These are phyloP conservation scores for Goniozus legneri DNA, from an alignment of 1,140 invertebrate species.

Conservation along the genomic window DNA sequence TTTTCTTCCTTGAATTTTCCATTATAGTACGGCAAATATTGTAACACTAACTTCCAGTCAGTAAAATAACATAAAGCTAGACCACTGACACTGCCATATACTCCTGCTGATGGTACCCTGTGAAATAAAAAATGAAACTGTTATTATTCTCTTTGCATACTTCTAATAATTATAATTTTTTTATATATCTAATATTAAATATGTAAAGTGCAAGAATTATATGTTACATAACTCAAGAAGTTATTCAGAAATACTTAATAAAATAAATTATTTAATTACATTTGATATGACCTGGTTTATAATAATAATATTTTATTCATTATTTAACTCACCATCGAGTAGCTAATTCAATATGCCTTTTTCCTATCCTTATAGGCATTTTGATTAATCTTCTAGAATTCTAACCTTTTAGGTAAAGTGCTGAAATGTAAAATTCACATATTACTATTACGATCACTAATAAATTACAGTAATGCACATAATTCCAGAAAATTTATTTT, in stretches of 20 bases:
- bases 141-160: neutral
- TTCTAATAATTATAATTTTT: neutral
- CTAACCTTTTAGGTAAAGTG: too few species aligned
- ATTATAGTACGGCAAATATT: constrained; percentile 71
- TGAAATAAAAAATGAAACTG: constrained; percentile 19
- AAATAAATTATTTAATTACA: neutral
- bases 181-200: constrained; percentile 2
- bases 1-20: constrained; percentile 64
- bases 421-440: too few species aligned
- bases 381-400: too few species aligned
- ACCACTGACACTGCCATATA: constrained; percentile 61
- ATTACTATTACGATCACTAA: too few species aligned
- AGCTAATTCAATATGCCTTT: constrained; percentile 21
- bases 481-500: too few species aligned
- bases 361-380: constrained; percentile 65
- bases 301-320: neutral
- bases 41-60: constrained; percentile 71
- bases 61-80: constrained; percentile 65
- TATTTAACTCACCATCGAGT: constrained; percentile 20
- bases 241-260: neutral
- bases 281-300: neutral
- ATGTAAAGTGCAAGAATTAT: constrained; percentile 4
- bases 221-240: neutral
- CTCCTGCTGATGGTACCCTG: constrained; percentile 59
- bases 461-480: too few species aligned